Percentiles rank a stretch among this genome's conserved stretches.
Conservation (phyloP, 2,888 invertebrate genomes). For the Dysmachus trigonus region DNA sequence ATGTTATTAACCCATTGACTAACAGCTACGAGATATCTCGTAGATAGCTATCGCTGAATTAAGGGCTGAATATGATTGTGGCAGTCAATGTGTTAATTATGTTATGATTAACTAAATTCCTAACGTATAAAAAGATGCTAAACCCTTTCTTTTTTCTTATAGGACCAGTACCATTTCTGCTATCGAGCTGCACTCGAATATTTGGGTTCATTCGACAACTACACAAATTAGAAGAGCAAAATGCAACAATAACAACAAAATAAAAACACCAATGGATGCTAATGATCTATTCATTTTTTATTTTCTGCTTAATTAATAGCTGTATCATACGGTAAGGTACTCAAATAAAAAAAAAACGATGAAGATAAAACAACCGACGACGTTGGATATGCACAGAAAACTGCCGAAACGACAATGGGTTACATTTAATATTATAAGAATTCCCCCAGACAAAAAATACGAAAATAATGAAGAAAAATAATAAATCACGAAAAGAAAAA, state of each 20-base stretch:
- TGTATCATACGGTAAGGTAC: background rate
- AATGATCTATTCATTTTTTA: background rate
- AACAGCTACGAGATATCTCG: no score
- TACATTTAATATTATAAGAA: background rate
- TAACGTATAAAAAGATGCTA: background rate
- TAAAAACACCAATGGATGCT: background rate
- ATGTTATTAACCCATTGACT: no score
- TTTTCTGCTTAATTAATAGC: conserved; percentile 6
- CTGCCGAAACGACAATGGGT: conserved; percentile 32
- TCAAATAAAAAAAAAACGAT: background rate
- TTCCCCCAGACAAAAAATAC: background rate
- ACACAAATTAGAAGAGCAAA: conserved; percentile 78
- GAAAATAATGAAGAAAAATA: background rate
- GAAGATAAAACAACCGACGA: background rate
- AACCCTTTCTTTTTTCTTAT: conserved; percentile 55
- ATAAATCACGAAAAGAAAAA: background rate
- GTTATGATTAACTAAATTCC: no score
- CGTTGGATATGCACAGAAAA: conserved; percentile 27
- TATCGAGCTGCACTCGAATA: conserved; percentile 99
- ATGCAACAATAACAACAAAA: background rate
- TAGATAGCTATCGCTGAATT: no score
- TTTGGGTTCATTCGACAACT: conserved; percentile 97
- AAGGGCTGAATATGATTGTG: no score
- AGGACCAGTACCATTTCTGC: conserved; percentile 99
- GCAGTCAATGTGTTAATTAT: no score